phyloP scores from a whole-genome alignment of 2,888 invertebrate species.

The Rotaria socialis region DNA sequence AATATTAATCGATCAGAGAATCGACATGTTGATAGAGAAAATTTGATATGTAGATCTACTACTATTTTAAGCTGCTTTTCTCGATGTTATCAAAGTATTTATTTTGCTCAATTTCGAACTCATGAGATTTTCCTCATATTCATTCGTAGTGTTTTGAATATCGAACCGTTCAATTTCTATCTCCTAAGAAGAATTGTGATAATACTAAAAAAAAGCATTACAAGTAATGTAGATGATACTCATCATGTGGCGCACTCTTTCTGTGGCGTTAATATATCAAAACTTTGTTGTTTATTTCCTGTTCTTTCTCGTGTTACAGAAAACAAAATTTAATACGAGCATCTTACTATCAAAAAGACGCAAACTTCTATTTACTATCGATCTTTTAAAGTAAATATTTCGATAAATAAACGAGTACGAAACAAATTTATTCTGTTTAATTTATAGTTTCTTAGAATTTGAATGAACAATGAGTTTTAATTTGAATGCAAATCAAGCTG shows the following conservation, averaged over 20 bases:
- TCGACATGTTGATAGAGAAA: too few species aligned
- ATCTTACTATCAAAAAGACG: not conserved
- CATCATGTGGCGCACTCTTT: slow-evolving; percentile 15
- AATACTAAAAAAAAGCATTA: not conserved
- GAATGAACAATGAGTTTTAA: not conserved
- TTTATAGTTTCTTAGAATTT: not conserved
- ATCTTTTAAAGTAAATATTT: too few species aligned
- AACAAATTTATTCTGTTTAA: not conserved
- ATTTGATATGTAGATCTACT: too few species aligned
- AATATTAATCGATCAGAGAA: too few species aligned
- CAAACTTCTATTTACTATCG: not conserved
- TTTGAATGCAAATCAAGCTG: not conserved
- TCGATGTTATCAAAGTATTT: too few species aligned
- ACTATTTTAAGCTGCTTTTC: too few species aligned
- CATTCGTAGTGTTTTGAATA: too few species aligned
- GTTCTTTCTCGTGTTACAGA: not conserved
- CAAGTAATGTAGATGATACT: not conserved
- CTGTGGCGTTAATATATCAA: not conserved
- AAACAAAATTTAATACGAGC: not conserved
- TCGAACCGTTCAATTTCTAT: too few species aligned
- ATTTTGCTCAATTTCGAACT: too few species aligned
- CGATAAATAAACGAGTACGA: too few species aligned
- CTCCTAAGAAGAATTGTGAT: too few species aligned
- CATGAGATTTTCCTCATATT: too few species aligned
- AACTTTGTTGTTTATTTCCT: not conserved